Conservation (phyloP, 2,113 vertebrate species). For the Cephalopterus ornatus region DNA sequence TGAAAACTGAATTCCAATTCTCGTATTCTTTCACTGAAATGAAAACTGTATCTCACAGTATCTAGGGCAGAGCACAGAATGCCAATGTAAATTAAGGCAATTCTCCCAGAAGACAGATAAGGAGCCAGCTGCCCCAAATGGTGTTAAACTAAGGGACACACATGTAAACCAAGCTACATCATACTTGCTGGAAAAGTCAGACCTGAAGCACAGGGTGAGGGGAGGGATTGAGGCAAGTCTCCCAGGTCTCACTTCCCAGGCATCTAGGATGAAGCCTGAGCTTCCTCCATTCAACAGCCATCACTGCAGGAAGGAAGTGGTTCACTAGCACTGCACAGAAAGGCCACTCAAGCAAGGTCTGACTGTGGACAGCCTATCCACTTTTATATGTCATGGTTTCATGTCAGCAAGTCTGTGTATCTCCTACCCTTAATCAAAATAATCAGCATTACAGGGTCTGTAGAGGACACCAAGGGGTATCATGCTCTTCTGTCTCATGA, state of each 20-base stretch:
- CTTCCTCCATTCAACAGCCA: background rate
- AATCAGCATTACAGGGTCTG: background rate
- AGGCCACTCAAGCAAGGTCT: background rate
- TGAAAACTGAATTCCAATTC: background rate
- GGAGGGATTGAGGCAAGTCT: background rate
- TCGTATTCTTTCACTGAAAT: background rate
- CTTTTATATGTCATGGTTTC: background rate
- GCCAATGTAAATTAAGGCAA: background rate
- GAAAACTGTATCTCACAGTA: background rate
- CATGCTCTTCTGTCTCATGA: background rate
- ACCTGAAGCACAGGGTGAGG: background rate
- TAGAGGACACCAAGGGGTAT: background rate
- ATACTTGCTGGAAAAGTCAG: background rate
- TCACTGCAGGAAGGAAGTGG: background rate
- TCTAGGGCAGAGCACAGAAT: background rate
- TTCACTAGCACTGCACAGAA: background rate
- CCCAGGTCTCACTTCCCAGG: background rate
- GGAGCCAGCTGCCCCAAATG: accelerated
- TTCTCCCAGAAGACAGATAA: background rate
- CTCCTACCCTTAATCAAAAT: background rate
- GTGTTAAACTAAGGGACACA: background rate
- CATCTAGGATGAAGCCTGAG: background rate
- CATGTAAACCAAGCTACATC: background rate
- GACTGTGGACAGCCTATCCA: background rate
- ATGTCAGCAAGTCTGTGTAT: accelerated